Conservation (phyloP, 2,113 vertebrate species). For the Eulemur rufifrons region DNA sequence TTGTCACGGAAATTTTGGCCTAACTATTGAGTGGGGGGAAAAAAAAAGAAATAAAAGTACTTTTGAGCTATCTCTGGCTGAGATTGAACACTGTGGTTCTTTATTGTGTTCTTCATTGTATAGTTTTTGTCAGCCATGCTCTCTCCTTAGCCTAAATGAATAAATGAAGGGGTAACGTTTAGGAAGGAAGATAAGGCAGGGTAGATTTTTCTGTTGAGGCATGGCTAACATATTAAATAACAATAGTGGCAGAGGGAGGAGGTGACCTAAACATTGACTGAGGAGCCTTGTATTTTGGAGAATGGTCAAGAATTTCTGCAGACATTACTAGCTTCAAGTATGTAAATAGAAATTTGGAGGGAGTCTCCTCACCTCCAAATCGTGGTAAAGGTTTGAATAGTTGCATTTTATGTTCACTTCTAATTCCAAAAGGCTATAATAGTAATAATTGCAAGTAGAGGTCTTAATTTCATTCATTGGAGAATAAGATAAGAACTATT, state of each 20-base stretch:
- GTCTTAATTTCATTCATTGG: not conserved
- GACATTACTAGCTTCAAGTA: not conserved
- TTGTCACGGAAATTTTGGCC: no score
- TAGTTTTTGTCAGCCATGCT: not conserved
- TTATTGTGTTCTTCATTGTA: not conserved
- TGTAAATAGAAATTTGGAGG: not conserved
- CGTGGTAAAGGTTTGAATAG: not conserved
- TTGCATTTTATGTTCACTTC: not conserved
- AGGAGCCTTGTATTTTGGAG: not conserved
- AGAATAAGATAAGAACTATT: not conserved
- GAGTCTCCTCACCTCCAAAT: not conserved
- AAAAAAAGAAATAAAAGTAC: not conserved
- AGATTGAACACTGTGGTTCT: not conserved
- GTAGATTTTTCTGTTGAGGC: not conserved
- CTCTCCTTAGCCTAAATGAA: no score
- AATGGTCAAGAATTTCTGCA: not conserved
- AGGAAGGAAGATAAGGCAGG: not conserved
- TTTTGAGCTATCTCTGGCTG: not conserved
- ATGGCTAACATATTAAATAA: not conserved
- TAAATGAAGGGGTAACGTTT: not conserved
- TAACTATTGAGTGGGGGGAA: not conserved
- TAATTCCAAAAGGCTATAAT: not conserved
- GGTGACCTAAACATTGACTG: not conserved
- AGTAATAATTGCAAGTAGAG: not conserved
- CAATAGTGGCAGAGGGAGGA: not conserved